These are phyloP conservation scores for Carcharodon carcharias DNA, from an alignment of 2,797 vertebrate genomes.

Conservation along the genomic window DNA sequence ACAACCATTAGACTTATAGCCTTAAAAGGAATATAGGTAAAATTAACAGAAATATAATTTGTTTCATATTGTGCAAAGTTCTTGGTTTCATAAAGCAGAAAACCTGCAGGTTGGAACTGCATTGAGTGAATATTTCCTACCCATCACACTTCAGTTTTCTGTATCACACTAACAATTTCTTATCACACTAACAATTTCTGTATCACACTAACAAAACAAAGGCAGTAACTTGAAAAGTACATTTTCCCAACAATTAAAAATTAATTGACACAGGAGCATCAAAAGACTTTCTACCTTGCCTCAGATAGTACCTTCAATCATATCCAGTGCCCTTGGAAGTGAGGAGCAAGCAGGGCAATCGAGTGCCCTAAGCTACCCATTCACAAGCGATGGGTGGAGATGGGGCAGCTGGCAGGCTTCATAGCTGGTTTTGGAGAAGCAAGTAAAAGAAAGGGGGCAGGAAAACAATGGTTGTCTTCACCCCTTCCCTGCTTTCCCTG, in stretches of 20 bases:
- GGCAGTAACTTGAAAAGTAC: background rate
- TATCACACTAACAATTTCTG: background rate
- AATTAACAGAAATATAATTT: background rate
- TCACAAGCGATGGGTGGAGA: background rate
- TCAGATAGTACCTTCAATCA: background rate
- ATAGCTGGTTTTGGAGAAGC: background rate
- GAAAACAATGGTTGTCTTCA: background rate
- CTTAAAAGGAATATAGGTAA: background rate
- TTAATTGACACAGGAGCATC: background rate
- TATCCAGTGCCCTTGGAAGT: background rate
- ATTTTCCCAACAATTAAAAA: background rate
- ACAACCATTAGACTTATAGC: constrained; percentile 3
- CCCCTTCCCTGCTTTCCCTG: background rate
- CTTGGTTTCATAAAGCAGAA: background rate
- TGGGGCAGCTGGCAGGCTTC: background rate
- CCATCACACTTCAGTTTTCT: background rate
- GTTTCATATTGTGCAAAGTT: background rate
- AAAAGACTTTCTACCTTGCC: background rate
- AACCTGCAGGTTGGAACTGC: background rate
- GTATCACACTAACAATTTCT: no score
- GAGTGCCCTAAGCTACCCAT: background rate
- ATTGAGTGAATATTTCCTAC: background rate
- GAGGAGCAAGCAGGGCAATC: background rate
- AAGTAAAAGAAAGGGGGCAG: background rate
- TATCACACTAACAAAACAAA: background rate